Evolutionary conservation across 2,888 invertebrate species (phyloP).

Genomic region (Lepidonotus clava): DNA sequence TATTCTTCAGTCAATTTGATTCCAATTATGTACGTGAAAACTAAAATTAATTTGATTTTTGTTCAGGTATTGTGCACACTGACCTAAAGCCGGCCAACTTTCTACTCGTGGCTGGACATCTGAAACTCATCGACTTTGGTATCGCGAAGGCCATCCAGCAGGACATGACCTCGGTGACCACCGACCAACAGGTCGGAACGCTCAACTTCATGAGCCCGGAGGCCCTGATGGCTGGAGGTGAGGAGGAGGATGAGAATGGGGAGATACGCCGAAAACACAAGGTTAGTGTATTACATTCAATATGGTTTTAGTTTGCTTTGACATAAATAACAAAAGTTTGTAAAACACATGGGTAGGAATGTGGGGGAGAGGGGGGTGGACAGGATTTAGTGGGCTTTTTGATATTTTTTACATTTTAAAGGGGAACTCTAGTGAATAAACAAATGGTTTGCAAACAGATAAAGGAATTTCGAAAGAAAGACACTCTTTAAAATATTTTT

Average conservation of each 20-base stretch:
- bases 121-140: constrained; percentile 98
- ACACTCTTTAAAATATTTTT: too few relatives aligned
- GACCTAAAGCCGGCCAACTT: constrained; percentile 99
- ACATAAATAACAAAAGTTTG: too few relatives aligned
- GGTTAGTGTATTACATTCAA: too few relatives aligned
- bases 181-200: constrained; percentile 88
- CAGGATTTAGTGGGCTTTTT: not conserved
- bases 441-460: too few relatives aligned
- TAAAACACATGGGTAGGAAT: too few relatives aligned
- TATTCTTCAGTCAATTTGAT: too few relatives aligned
- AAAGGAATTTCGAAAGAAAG: too few relatives aligned
- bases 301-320: too few relatives aligned
- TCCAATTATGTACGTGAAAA: too few relatives aligned
- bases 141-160: constrained; percentile 91
- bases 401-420: not conserved
- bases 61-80: constrained; percentile 93
- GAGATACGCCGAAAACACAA: constrained; percentile 73
- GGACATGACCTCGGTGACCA: constrained; percentile 93
- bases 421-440: too few relatives aligned
- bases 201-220: constrained; percentile 98
- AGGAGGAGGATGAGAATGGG: constrained; percentile 60
- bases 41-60: not conserved
- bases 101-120: constrained; percentile 89
- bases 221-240: constrained; percentile 80
- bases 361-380: too few relatives aligned